These are phyloP conservation scores for Ceyx melanurus DNA, from an alignment of 2,113 vertebrate species.

Conservation along the genomic window DNA sequence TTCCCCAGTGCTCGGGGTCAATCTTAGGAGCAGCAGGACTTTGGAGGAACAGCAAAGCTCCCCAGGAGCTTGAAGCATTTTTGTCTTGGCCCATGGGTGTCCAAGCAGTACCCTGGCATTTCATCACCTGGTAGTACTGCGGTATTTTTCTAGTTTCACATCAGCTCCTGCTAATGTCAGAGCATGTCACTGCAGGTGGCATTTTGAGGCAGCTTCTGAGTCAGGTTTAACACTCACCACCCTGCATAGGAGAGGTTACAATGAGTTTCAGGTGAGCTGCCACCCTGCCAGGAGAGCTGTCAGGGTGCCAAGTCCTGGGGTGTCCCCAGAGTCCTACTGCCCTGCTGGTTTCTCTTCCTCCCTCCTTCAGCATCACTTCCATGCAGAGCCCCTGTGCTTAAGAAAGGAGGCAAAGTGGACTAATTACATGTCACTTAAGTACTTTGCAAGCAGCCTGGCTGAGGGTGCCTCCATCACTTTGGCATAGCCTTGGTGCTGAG, in stretches of 20 bases:
- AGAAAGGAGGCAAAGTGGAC: neutral
- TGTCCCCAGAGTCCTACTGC: neutral
- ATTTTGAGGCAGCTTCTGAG: neutral
- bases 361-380: neutral
- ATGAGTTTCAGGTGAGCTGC: neutral
- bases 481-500: fast-evolving
- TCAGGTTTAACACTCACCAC: fast-evolving
- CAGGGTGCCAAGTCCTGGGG: neutral
- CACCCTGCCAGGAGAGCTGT: neutral
- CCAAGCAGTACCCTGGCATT: fast-evolving
- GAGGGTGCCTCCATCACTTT: neutral
- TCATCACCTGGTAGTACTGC: neutral
- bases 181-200: neutral
- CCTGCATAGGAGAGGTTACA: neutral
- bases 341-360: fast-evolving
- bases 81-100: neutral
- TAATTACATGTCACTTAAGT: neutral
- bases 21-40: neutral
- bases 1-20: fast-evolving
- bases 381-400: neutral
- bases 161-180: neutral
- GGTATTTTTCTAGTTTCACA: neutral
- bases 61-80: fast-evolving
- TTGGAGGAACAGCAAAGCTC: neutral
- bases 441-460: neutral